Conservation (phyloP, 2,113 vertebrate species). For the Mustela nigripes region DNA sequence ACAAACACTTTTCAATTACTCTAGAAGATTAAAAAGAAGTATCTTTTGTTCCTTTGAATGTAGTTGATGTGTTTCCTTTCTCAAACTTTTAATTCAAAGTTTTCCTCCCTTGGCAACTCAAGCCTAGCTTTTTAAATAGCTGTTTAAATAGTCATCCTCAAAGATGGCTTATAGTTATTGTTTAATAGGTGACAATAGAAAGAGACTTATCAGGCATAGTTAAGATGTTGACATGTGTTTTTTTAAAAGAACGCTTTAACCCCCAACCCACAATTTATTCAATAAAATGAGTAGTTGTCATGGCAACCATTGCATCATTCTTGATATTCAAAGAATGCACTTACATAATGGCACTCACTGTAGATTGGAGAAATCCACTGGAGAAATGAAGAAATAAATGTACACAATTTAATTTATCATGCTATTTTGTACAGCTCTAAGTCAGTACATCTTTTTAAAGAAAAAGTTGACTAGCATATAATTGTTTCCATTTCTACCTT, state of each 20-base stretch:
- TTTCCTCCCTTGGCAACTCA: conserved; percentile 41
- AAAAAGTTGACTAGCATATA: conserved; percentile 32
- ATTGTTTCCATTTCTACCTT: conserved; percentile 64
- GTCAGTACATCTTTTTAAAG: conserved; percentile 53
- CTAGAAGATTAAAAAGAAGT: conserved; percentile 55
- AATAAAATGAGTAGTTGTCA: conserved; percentile 79
- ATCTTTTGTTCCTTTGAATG: conserved; percentile 62
- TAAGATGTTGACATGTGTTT: conserved; percentile 61
- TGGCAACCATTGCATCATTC: conserved; percentile 80
- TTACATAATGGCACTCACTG: conserved; percentile 75
- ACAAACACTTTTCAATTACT: conserved; percentile 32
- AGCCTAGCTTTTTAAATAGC: conserved; percentile 37
- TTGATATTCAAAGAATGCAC: conserved; percentile 75
- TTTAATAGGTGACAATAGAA: conserved; percentile 64
- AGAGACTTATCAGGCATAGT: background rate
- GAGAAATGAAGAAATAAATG: conserved; percentile 70
- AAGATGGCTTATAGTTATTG: conserved; percentile 54
- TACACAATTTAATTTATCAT: conserved; percentile 46
- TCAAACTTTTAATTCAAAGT: conserved; percentile 51
- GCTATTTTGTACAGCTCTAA: conserved; percentile 58
- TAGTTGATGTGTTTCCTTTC: conserved; percentile 54
- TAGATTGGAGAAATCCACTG: conserved; percentile 57
- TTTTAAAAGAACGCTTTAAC: conserved; percentile 65
- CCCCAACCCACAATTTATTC: conserved; percentile 65
- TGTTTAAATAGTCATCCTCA: conserved; percentile 25